A percentile compares a stretch with the other conserved stretches of the same genome.
Conservation (phyloP, 2,888 invertebrate species). For the Drosophila peninsularis region DNA sequence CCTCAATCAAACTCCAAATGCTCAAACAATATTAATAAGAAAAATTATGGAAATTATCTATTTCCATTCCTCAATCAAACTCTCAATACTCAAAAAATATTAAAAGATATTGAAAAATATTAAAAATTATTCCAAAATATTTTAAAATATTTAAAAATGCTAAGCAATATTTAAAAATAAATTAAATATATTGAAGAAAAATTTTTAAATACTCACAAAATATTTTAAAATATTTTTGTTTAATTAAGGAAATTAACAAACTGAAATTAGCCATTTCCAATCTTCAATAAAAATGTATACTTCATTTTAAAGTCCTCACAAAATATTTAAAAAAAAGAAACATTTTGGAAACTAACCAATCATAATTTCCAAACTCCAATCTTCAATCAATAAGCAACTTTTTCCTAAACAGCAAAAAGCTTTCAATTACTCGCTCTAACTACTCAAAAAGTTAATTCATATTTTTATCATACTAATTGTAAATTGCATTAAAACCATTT, state of each 20-base stretch:
- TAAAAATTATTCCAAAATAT: too few relatives aligned
- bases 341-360: neutral
- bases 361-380: too few relatives aligned
- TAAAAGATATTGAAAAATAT: neutral
- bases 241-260: neutral
- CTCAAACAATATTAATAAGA: too few relatives aligned
- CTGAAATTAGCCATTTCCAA: fast-evolving
- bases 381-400: neutral
- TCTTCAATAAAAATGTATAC: neutral
- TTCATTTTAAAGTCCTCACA: neutral
- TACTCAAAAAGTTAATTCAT: constrained; percentile 8
- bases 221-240: too few relatives aligned
- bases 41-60: neutral
- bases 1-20: too few relatives aligned
- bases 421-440: constrained; percentile 9
- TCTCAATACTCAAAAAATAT: neutral
- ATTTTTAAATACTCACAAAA: too few relatives aligned
- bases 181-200: neutral
- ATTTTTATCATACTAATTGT: constrained; percentile 23
- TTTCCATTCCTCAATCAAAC: neutral
- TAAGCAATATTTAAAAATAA: too few relatives aligned
- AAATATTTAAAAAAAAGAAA: neutral
- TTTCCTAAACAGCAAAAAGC: constrained; percentile 5
- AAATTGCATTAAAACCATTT: neutral
- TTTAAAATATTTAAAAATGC: neutral